Evolutionary conservation across 2,888 invertebrate genomes (phyloP).

Genomic region (Leucophenga maculata): DNA sequence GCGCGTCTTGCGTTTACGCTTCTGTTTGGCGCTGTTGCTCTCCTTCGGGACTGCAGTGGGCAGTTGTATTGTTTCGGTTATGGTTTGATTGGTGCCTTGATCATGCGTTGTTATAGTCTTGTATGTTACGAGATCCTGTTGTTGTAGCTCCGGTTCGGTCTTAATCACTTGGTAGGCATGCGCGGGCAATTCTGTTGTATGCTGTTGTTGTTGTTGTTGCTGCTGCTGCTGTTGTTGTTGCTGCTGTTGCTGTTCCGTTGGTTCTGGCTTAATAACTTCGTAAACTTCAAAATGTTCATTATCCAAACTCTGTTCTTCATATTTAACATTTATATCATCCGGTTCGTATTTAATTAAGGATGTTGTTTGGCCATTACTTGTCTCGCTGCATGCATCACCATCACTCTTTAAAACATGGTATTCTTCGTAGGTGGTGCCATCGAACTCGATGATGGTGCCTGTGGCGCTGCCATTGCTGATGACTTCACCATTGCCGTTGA

Average conservation of each 20-base stretch:
- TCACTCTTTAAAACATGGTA: slow-evolving; percentile 61
- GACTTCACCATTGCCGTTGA: not conserved
- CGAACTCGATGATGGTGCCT: slow-evolving; percentile 62
- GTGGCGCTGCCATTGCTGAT: slow-evolving; percentile 28
- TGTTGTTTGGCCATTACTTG: slow-evolving; percentile 51
- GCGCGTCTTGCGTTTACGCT: slow-evolving; percentile 69
- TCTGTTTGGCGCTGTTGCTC: slow-evolving; percentile 58
- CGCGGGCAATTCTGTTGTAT: not conserved
- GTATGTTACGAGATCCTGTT: slow-evolving; percentile 49
- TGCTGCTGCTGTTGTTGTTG: slow-evolving; percentile 30
- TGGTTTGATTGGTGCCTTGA: slow-evolving; percentile 42
- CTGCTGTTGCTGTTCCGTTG: slow-evolving; percentile 8
- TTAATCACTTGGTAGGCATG: slow-evolving; percentile 40
- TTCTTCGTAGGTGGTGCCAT: slow-evolving; percentile 64
- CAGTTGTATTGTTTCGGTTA: slow-evolving; percentile 43
- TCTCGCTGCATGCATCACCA: slow-evolving; percentile 40
- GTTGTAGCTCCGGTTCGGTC: slow-evolving; percentile 46
- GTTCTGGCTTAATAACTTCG: slow-evolving; percentile 54
- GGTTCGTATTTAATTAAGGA: slow-evolving; percentile 56
- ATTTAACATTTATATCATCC: slow-evolving; percentile 56
- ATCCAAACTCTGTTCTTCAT: slow-evolving; percentile 57
- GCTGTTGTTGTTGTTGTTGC: slow-evolving; percentile 7
- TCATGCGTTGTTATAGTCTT: slow-evolving; percentile 53
- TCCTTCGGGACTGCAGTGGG: slow-evolving; percentile 47
- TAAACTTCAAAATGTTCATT: slow-evolving; percentile 53